phyloP scores from a whole-genome alignment of 2,113 vertebrate species.

The Petaurus breviceps region DNA sequence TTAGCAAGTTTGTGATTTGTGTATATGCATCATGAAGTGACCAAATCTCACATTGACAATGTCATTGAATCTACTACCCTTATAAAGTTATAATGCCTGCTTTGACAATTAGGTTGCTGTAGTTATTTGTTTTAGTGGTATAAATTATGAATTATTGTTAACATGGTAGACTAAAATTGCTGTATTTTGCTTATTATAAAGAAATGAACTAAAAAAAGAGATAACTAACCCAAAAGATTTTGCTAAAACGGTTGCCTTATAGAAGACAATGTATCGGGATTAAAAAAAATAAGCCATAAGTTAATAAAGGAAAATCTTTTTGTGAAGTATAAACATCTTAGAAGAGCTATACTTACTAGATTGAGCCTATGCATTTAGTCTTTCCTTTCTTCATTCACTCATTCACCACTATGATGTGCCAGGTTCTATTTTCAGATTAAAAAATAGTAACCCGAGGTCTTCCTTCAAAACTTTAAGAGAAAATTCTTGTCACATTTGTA shows the following conservation, averaged over 20 bases:
- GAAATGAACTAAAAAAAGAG: background rate
- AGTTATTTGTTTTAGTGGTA: background rate
- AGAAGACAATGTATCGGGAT: background rate
- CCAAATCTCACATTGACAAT: background rate
- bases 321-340: conserved; percentile 44
- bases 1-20: background rate
- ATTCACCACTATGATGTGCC: background rate
- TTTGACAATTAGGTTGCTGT: background rate
- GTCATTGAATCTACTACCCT: background rate
- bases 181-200: background rate
- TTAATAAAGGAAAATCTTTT: conserved; percentile 36
- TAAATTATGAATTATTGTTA: background rate
- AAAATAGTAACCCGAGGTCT: conserved; percentile 5
- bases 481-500: background rate
- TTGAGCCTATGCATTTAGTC: background rate
- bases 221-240: background rate
- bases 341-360: conserved; percentile 35
- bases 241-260: background rate
- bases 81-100: background rate
- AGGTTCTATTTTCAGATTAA: conserved; percentile 11
- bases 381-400: background rate
- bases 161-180: background rate
- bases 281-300: background rate
- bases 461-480: conserved; percentile 20
- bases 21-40: background rate